A percentile compares a stretch with the other conserved stretches of the same genome.
Conservation (phyloP, 1,140 invertebrate genomes). For the Polypedilum pembai region DNA sequence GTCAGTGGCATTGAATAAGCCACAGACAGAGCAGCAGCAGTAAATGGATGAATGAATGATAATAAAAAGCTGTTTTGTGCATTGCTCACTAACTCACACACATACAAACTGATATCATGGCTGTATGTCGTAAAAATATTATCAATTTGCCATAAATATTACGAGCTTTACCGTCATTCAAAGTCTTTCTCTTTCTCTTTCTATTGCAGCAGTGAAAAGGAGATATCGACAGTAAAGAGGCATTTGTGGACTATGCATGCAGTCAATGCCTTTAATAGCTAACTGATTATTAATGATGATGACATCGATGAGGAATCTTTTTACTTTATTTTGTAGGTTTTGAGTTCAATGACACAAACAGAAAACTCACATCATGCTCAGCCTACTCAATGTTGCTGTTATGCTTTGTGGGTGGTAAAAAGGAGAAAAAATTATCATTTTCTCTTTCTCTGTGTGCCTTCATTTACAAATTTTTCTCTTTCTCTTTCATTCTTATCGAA, state of each 20-base stretch:
- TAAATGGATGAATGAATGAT: slow-evolving; percentile 7
- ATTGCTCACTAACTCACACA: not conserved
- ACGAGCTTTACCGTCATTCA: slow-evolving; percentile 10
- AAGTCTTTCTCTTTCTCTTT: no score
- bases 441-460: not conserved
- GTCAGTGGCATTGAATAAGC: not conserved
- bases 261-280: not conserved
- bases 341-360: not conserved
- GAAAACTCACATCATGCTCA: not conserved
- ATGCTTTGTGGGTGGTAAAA: not conserved
- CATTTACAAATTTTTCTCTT: not conserved
- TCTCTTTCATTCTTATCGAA: not conserved
- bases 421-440: not conserved
- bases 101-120: not conserved
- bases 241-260: not conserved
- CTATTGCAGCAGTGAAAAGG: not conserved
- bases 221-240: not conserved
- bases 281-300: not conserved
- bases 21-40: not conserved
- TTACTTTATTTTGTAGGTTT: not conserved
- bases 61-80: not conserved
- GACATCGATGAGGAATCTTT: not conserved
- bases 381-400: not conserved
- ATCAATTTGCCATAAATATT: slow-evolving; percentile 14
- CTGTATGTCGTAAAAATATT: not conserved